Evolutionary conservation across 2,888 invertebrate genomes (phyloP).

Genomic region (Melangyna quadrimaculata): DNA sequence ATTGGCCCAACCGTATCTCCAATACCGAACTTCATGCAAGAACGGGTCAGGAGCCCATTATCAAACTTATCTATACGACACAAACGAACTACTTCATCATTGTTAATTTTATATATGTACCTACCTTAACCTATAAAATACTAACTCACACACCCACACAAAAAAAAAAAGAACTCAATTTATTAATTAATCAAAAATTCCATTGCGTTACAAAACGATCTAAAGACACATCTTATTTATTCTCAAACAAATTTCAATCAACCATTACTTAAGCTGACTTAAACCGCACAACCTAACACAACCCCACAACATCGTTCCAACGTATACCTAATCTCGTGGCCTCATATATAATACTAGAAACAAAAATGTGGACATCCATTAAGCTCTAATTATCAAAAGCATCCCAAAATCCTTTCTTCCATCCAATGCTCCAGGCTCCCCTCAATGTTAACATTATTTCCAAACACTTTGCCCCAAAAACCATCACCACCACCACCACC

Average conservation of each 20-base stretch:
- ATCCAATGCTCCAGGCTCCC: neutral
- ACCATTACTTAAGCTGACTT: slow-evolving; percentile 24
- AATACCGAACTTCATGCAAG: too few relatives aligned
- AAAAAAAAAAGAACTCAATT: neutral
- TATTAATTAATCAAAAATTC: slow-evolving; percentile 2
- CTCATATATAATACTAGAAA: neutral
- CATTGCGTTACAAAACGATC: neutral
- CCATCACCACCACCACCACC: neutral
- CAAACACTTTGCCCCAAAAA: slow-evolving; percentile 6
- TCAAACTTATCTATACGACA: neutral
- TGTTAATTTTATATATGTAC: neutral
- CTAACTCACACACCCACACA: neutral
- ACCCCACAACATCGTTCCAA: neutral
- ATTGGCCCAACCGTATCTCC: too few relatives aligned
- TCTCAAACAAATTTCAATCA: slow-evolving; percentile 38
- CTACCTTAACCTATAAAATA: neutral
- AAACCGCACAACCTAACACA: neutral
- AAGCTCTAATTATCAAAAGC: slow-evolving; percentile 58
- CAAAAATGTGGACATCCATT: slow-evolving; percentile 62
- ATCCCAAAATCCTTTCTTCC: slow-evolving; percentile 37
- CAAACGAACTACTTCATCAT: neutral
- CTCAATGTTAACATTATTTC: slow-evolving; percentile 51
- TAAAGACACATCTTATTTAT: slow-evolving; percentile 32
- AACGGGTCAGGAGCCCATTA: too few relatives aligned
- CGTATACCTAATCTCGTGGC: neutral